Conservation (phyloP, 2,888 invertebrate genomes). For the Phengaris alcon region DNA sequence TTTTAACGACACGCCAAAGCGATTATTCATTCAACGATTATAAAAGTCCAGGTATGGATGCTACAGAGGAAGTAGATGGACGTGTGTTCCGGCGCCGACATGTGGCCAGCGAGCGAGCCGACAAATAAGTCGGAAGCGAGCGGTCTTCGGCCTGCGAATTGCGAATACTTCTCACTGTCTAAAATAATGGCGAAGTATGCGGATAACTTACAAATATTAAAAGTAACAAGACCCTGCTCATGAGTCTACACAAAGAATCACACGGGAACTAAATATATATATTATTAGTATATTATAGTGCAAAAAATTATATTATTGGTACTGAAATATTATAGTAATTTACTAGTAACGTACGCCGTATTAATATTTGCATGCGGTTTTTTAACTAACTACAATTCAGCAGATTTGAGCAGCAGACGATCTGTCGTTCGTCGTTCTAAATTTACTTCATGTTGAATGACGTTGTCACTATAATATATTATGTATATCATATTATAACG, state of each 20-base stretch:
- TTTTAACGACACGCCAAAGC: slow-evolving; percentile 17
- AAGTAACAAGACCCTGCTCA: neutral
- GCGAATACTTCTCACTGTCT: neutral
- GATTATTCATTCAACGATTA: slow-evolving; percentile 36
- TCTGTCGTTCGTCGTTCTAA: too few relatives aligned
- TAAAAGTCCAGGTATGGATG: slow-evolving; percentile 38
- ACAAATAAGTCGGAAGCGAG: slow-evolving; percentile 55
- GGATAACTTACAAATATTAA: neutral
- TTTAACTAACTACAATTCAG: too few relatives aligned
- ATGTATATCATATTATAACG: too few relatives aligned
- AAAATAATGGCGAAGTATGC: neutral
- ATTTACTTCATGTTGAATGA: too few relatives aligned
- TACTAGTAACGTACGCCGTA: neutral
- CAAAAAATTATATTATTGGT: neutral
- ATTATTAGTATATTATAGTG: neutral
- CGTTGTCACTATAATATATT: too few relatives aligned
- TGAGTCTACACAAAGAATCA: neutral
- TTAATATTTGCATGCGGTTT: neutral
- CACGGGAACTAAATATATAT: neutral
- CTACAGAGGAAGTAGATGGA: slow-evolving; percentile 58
- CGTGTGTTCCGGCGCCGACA: slow-evolving; percentile 63
- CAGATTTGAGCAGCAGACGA: too few relatives aligned
- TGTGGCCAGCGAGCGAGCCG: slow-evolving; percentile 35
- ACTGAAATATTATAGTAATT: neutral
- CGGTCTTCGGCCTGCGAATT: neutral